Evolutionary conservation across 1,140 invertebrate species (phyloP), one percentile per base, ranked within the genome.

Genomic region (Drosophila trapezifrons): DNA sequence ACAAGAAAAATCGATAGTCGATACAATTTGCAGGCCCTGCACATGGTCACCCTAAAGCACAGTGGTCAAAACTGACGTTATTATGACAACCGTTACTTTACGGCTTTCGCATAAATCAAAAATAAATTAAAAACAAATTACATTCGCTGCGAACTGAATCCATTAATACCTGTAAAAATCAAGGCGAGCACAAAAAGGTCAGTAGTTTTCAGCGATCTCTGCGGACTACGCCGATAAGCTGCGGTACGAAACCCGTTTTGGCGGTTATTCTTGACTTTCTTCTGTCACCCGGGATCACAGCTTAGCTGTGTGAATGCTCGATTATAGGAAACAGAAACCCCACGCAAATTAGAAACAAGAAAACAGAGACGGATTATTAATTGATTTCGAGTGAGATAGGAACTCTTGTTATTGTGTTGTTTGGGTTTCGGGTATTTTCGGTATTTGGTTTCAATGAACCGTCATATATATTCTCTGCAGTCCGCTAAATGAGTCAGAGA

Each of bases 241-340:
- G 25, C 66, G 4, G 20, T 54, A 8, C 32, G n/a, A 66, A 78
- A 83, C 84, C 63, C 15, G 80, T 89, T 89, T 64, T 73, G 49
- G 59, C 76, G 60, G 63, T 83, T 87, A 56, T 79, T 70, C 76
- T 79, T 79, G 66, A 83, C 84, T 86, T 86, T 86, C 83, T 86
- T 90, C 75, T 49, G 67, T 49, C 70, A 47, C 58, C 52, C 40
- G 47, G 25, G 54, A 46, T 76, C 63, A 54, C 46, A 49, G 72
- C 63, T 76, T 71, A 77, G 32, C 32, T 70, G 72, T 76, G 76
- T 66, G 66, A 86, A 87, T 63, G 78, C 60, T 86, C 82, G 82
- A 86, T 85, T 85, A 85, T 82, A 35, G 52, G 49, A 47, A 46
- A 46, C 78, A 66, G 55, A 78, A 82, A 51, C 64, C 83, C 83